Conservation (phyloP, 2,797 vertebrate genomes). For the Crenuchus spilurus region DNA sequence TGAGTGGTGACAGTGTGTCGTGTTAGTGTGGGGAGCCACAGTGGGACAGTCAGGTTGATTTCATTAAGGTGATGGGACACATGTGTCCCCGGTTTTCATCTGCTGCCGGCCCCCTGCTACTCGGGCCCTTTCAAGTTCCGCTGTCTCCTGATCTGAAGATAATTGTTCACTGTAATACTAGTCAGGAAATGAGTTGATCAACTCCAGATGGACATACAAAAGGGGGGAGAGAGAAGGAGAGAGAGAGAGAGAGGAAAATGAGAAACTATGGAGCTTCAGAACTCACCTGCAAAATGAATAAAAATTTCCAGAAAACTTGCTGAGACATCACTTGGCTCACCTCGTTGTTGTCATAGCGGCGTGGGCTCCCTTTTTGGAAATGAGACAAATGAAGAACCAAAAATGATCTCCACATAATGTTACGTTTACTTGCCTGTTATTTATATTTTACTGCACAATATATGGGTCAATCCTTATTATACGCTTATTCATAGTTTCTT, state of each 20-base stretch:
- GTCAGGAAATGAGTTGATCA: slow-evolving; percentile 90
- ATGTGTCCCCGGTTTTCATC: slow-evolving; percentile 81
- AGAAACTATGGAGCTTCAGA: slow-evolving; percentile 4
- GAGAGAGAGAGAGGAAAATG: slow-evolving; percentile 1
- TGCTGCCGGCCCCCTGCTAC: slow-evolving; percentile 72
- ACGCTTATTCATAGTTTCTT: too few species aligned
- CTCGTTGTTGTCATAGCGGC: too few species aligned
- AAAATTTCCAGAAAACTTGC: not conserved
- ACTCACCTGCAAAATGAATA: slow-evolving; percentile 24
- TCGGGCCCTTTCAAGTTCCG: slow-evolving; percentile 84
- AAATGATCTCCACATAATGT: too few species aligned
- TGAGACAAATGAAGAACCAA: too few species aligned
- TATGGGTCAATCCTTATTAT: too few species aligned
- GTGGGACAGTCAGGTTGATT: slow-evolving; percentile 80
- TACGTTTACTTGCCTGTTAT: too few species aligned
- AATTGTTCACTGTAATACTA: slow-evolving; percentile 89
- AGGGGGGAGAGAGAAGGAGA: slow-evolving; percentile 18
- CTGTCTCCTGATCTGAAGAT: slow-evolving; percentile 90
- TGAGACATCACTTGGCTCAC: slow-evolving; percentile 9
- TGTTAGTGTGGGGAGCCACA: slow-evolving; percentile 40
- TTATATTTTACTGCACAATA: too few species aligned
- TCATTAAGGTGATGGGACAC: slow-evolving; percentile 83
- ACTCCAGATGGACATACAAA: slow-evolving; percentile 87
- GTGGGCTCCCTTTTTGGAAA: too few species aligned
- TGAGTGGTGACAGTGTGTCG: slow-evolving; percentile 43